A percentile compares a stretch with the other conserved stretches of the same genome.
Evolutionary conservation across 2,888 invertebrate species (phyloP).

Genomic region (Gortyna flavago): DNA sequence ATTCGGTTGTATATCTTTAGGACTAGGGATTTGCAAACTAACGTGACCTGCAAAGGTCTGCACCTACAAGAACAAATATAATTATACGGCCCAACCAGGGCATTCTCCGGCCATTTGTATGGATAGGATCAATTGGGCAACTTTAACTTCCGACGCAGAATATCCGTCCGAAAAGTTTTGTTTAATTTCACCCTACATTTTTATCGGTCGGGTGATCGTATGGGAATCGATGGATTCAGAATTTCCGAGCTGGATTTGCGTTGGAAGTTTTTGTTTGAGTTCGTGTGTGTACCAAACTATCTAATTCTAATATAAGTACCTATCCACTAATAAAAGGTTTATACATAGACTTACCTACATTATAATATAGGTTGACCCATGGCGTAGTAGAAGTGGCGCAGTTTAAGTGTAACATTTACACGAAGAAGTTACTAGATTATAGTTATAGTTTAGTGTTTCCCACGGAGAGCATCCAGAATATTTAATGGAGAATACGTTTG

Average conservation of each 20-base stretch:
- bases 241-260: constrained; percentile 22
- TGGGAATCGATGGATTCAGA: constrained; percentile 33
- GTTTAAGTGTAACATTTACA: background rate
- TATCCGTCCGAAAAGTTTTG: constrained; percentile 60
- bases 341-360: background rate
- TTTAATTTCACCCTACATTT: constrained; percentile 62
- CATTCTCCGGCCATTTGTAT: constrained; percentile 43
- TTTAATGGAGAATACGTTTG: background rate
- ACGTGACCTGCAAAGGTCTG: constrained; percentile 4
- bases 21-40: constrained; percentile 42
- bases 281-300: background rate
- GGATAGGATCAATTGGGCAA: constrained; percentile 60
- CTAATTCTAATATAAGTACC: background rate
- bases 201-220: constrained; percentile 56
- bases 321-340: background rate
- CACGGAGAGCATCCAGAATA: too few relatives aligned
- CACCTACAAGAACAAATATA: constrained; percentile 31
- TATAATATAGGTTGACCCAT: background rate
- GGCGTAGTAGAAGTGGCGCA: background rate
- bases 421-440: background rate
- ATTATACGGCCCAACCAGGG: constrained; percentile 15
- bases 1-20: background rate
- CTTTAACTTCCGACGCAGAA: constrained; percentile 45
- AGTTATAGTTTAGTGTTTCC: too few relatives aligned
- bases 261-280: constrained; percentile 44